phyloP scores from a whole-genome alignment of 2,888 invertebrate genomes.

The Cynaeus angustus region DNA sequence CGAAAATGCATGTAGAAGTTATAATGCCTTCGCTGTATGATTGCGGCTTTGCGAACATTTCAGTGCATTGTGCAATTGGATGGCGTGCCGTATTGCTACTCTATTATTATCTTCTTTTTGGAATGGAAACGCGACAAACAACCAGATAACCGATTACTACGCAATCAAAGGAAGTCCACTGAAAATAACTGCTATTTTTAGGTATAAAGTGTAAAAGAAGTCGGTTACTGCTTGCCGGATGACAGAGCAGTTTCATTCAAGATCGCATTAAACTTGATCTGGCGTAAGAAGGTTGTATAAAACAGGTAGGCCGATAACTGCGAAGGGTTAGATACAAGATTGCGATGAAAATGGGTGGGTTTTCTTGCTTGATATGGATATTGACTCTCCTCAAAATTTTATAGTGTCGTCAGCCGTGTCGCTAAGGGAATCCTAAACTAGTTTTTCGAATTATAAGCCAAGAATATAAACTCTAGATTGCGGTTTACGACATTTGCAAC shows the following conservation, averaged over 20 bases:
- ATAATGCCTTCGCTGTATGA: slow-evolving; percentile 44
- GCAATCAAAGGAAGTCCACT: background rate
- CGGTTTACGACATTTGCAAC: no score
- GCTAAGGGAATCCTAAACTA: background rate
- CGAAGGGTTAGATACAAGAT: slow-evolving; percentile 19
- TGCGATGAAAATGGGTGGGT: slow-evolving; percentile 2
- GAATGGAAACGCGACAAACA: slow-evolving; percentile 6
- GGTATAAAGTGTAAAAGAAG: background rate
- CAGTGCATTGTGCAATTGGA: slow-evolving; percentile 33
- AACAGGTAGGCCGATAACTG: slow-evolving; percentile 25
- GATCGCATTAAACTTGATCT: slow-evolving; percentile 1
- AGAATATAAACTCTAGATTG: background rate
- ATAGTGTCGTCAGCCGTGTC: slow-evolving; percentile 7
- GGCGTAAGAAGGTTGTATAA: slow-evolving; percentile 11
- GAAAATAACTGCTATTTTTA: slow-evolving; percentile 5
- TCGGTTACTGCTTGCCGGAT: background rate
- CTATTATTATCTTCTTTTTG: slow-evolving; percentile 15
- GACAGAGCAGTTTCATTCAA: background rate
- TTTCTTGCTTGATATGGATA: slow-evolving; percentile 13
- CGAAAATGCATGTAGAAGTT: slow-evolving; percentile 40
- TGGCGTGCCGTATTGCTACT: slow-evolving; percentile 24
- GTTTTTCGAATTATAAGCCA: background rate
- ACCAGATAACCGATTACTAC: slow-evolving; percentile 1
- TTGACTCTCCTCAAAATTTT: slow-evolving; percentile 6
- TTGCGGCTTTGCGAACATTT: slow-evolving; percentile 39